Conservation (phyloP, 2,888 invertebrate genomes). For the Nomada fucata region DNA sequence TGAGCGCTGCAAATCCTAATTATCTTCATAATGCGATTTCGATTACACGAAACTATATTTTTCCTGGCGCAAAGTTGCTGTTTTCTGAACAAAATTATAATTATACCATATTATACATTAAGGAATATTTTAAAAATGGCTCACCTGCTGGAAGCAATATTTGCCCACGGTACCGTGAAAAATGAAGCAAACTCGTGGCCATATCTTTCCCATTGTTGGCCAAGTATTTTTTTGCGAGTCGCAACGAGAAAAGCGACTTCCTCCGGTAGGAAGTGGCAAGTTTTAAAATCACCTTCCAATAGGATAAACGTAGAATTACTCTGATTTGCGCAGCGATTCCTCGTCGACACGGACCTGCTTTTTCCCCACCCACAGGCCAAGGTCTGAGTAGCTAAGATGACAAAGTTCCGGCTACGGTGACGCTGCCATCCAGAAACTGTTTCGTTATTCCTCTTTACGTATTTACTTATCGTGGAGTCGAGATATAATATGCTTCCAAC, state of each 20-base stretch:
- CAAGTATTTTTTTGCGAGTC: conserved; percentile 45
- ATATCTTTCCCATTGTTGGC: conserved; percentile 42
- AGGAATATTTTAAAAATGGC: neutral
- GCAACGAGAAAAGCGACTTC: conserved; percentile 59
- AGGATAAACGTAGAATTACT: conserved; percentile 71
- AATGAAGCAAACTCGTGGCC: conserved; percentile 23
- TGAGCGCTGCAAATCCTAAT: too few relatives aligned
- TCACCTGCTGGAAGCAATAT: neutral
- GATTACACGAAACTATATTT: too few relatives aligned
- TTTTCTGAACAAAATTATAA: too few relatives aligned
- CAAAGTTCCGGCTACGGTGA: conserved; percentile 67
- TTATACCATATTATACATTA: too few relatives aligned
- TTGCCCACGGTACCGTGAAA: neutral
- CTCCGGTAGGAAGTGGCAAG: conserved; percentile 68
- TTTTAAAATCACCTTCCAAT: conserved; percentile 72
- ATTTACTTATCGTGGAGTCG: conserved; percentile 28
- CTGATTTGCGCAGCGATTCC: conserved; percentile 69
- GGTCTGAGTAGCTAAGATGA: conserved; percentile 68
- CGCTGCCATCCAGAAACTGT: conserved; percentile 59
- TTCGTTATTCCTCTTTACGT: conserved; percentile 51
- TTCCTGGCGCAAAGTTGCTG: too few relatives aligned
- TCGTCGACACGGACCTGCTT: conserved; percentile 63
- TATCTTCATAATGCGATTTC: too few relatives aligned
- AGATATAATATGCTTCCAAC: conserved; percentile 25
- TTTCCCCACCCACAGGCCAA: conserved; percentile 55